Percentiles rank a stretch among this genome's conserved stretches.
Evolutionary conservation across 2,888 invertebrate genomes (phyloP).

Genomic region (Acanthosoma haemorrhoidale): DNA sequence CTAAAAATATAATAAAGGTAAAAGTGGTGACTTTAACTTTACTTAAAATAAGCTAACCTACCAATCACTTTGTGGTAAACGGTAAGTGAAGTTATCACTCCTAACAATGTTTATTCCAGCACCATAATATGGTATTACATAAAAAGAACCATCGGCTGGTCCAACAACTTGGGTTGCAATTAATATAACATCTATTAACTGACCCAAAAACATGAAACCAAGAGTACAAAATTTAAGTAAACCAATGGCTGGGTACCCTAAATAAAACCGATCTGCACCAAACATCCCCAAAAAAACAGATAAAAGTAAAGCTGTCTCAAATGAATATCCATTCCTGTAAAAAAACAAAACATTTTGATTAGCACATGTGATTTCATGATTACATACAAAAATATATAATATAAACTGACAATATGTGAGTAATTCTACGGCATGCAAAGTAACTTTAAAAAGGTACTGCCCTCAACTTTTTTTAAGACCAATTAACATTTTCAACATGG

Average conservation of each 20-base stretch:
- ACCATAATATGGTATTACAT: slow-evolving; percentile 89
- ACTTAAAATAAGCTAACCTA: neutral
- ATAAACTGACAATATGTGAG: no score
- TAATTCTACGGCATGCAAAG: no score
- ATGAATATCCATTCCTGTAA: slow-evolving; percentile 85
- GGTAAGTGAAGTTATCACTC: slow-evolving; percentile 75
- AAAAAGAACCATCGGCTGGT: slow-evolving; percentile 91
- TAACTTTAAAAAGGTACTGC: no score
- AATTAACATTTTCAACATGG: no score
- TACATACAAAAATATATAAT: no score
- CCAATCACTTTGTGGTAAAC: slow-evolving; percentile 35
- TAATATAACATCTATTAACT: slow-evolving; percentile 88
- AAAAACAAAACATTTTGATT: slow-evolving; percentile 37
- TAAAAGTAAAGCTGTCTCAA: slow-evolving; percentile 83
- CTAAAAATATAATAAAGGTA: neutral
- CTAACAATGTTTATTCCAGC: slow-evolving; percentile 74
- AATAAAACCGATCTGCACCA: slow-evolving; percentile 92
- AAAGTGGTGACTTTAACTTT: neutral
- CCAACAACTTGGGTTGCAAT: slow-evolving; percentile 92
- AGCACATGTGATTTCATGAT: no score
- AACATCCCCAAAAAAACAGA: slow-evolving; percentile 98
- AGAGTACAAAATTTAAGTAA: slow-evolving; percentile 90
- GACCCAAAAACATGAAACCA: slow-evolving; percentile 94
- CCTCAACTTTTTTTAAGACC: no score
- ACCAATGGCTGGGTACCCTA: slow-evolving; percentile 96